A percentile compares a stretch with the other conserved stretches of the same genome.
Evolutionary conservation across 2,797 vertebrate genomes (phyloP).

Genomic region (Luscinia megarhynchos): DNA sequence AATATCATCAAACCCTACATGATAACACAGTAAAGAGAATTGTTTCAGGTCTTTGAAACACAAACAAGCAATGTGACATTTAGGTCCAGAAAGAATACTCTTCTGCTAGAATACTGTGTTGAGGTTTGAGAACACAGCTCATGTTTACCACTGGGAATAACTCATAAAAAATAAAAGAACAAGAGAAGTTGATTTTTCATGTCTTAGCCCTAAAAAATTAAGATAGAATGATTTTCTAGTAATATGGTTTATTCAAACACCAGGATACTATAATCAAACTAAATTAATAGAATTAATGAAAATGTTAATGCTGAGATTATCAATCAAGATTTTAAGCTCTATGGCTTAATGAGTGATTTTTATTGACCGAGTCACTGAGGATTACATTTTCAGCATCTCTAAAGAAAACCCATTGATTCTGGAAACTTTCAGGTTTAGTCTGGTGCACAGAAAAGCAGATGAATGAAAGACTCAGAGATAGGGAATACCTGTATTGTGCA

Average conservation of each 20-base stretch:
- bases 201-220: neutral
- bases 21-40: conserved; percentile 25
- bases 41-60: conserved; percentile 24
- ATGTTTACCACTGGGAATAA: neutral
- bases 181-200: neutral
- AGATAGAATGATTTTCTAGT: neutral
- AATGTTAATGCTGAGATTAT: neutral
- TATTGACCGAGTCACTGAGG: neutral
- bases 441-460: neutral
- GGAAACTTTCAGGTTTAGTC: neutral
- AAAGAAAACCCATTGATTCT: neutral
- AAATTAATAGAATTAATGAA: neutral
- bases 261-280: neutral
- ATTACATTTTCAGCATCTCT: neutral
- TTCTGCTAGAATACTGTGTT: neutral
- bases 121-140: neutral
- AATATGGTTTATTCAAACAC: neutral
- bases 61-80: neutral
- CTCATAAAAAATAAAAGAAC: neutral
- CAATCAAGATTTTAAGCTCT: neutral
- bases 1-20: conserved; percentile 1
- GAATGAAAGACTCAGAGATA: neutral
- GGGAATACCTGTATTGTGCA: accelerated
- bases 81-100: neutral
- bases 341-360: neutral